Evolutionary conservation across 2,888 invertebrate genomes (phyloP).

Genomic region (Pseudeuparius sepicola): DNA sequence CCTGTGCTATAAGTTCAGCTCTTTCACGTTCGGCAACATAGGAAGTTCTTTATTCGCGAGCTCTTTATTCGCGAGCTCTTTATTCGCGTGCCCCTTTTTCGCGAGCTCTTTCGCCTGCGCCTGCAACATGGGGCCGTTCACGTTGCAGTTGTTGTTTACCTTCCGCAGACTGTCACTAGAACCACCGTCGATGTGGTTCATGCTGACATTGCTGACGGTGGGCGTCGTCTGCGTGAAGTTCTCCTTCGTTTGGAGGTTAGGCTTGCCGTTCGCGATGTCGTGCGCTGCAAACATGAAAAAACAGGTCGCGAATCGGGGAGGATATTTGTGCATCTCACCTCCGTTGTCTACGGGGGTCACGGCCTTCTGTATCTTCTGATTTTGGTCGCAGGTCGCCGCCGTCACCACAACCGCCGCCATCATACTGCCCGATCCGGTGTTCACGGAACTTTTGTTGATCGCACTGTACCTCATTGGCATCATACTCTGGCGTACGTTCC

Average conservation of each 20-base stretch:
- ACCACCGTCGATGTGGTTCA: constrained; percentile 26
- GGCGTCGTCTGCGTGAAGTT: constrained; percentile 36
- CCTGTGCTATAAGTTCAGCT: constrained; percentile 37
- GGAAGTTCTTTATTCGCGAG: too few species aligned
- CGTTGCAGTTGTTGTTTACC: constrained; percentile 36
- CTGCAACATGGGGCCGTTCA: constrained; percentile 35
- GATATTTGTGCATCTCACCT: too few species aligned
- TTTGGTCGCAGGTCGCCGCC: constrained; percentile 57
- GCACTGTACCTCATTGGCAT: constrained; percentile 62
- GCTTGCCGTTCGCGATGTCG: too few species aligned
- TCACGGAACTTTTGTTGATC: constrained; percentile 50
- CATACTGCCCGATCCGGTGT: constrained; percentile 53
- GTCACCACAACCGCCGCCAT: constrained; percentile 59
- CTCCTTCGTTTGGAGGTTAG: constrained; percentile 33
- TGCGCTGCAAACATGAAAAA: too few species aligned
- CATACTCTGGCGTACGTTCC: constrained; percentile 81
- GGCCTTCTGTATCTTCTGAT: constrained; percentile 54
- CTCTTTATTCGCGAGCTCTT: too few species aligned
- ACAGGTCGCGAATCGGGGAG: too few species aligned
- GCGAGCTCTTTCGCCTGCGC: constrained; percentile 34
- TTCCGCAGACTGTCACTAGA: constrained; percentile 32
- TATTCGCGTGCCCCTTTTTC: too few species aligned
- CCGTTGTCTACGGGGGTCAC: constrained; percentile 41
- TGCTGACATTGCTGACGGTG: constrained; percentile 30
- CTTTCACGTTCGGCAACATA: too few species aligned